Conservation (phyloP, 2,888 invertebrate species). For the Euproctis similis region DNA sequence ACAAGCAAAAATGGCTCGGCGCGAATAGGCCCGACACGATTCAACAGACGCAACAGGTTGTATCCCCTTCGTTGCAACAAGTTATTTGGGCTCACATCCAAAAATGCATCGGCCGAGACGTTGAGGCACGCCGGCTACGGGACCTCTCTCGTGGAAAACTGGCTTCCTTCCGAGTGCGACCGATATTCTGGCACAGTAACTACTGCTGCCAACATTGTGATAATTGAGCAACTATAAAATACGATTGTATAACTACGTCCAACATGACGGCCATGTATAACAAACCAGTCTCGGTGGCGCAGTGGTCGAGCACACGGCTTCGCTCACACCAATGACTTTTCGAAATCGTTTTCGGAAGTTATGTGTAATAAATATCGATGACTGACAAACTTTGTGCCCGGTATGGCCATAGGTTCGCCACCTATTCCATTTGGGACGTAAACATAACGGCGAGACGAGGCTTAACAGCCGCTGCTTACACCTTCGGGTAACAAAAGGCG, state of each 20-base stretch:
- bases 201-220: conserved; percentile 5
- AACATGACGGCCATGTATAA: too few species aligned
- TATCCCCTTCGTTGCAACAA: conserved; percentile 61
- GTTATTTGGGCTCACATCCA: conserved; percentile 72
- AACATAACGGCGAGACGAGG: too few species aligned
- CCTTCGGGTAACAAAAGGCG: too few species aligned
- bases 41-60: conserved; percentile 56
- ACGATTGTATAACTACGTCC: conserved; percentile 14
- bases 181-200: conserved; percentile 12
- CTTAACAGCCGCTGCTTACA: too few species aligned
- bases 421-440: too few species aligned
- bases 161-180: conserved; percentile 43
- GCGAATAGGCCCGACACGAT: conserved; percentile 44
- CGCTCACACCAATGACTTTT: too few species aligned
- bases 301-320: too few species aligned
- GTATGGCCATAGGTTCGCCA: too few species aligned
- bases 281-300: too few species aligned
- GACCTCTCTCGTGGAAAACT: conserved; percentile 37
- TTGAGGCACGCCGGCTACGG: conserved; percentile 42
- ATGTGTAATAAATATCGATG: too few species aligned
- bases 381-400: too few species aligned
- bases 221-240: conserved; percentile 23
- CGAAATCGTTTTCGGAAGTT: too few species aligned
- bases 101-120: conserved; percentile 68
- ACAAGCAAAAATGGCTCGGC: conserved; percentile 60